Base-by-base conservation (phyloP, 1,140 invertebrate genomes). In the Fragariocoptes setiger region DNA sequence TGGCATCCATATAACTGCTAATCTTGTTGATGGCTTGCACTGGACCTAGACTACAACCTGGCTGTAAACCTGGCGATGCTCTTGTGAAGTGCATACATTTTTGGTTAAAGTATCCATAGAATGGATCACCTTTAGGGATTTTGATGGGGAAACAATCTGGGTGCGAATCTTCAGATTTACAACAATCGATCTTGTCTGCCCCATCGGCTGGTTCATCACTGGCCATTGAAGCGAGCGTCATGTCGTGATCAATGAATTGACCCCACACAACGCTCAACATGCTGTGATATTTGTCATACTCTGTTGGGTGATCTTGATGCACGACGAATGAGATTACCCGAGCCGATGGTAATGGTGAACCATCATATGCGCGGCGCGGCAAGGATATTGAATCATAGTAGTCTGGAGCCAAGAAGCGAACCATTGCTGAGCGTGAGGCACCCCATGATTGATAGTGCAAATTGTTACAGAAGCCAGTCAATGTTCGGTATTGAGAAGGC, bases 401-500 rank as follows among this genome's bases (percentile, higher is more conserved):
- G 25, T 47, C 51, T 2, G 62, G 56, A 12, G 54, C 51, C 36
- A 63, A 42, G 20, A 59, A 54, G 22, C 62, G 37, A 25, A 54
- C 50, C 42, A 63, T 82, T 2, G 78, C 74, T 12, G 75, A 68
- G 50, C 73, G 69, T 0, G 71, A 67, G n/a, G 74, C 68, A 0
- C 83, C 83, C 79, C 80, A 86, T 1, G 72, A 74, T 0, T 82
- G 80, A 60, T 86, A 69, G 36, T 76, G 64, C 31, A 86, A 59
- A 54, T 92, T 94, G 44, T 82, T 92, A 57, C 83, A 92, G 5
- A 83, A 68, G 0, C 83, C 85, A 56, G 86, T 79, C 41, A 73
- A 68, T 4, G 78, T 63, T 2, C 85, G 44, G 41, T 52, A 52
- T 19, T 49, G 44, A 18, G 22, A 47, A 8, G 53, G 31, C 38